Base-by-base conservation (phyloP, 2,888 invertebrate species). In the Leucophenga montana region DNA sequence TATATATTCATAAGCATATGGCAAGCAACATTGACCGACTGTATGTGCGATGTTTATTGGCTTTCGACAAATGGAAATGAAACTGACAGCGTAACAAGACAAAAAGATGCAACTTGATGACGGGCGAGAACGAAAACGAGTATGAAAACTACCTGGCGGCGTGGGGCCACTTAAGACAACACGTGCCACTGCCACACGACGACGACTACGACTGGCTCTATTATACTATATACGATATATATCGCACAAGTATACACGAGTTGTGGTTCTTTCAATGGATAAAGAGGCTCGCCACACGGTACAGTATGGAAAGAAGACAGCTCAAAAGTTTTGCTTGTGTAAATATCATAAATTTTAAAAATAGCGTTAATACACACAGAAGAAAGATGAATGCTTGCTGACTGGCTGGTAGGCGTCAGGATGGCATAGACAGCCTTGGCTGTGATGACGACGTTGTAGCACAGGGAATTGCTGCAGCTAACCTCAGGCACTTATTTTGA, bases 341-440 rank as follows among this genome's bases (percentile, higher is more conserved):
- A 80, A 79, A 80, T 78, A 77, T 79, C 80, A 85, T 85, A 85
- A 84, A 85, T 85, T 83, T 84, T 85, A 85, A 79, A 85, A 75
- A 71, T 78, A 74, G 69, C 77, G 74, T 76, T 82, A 79, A 81
- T 77, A 77, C 31, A 67, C 65, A 69, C 73, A 72, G 16, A 50
- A 50, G 50, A 39, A 39, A 39, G 39, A 39, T 11, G 39, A 8
- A 39, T 1, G 39, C 39, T 11, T 3, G 39, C 39, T 11, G 39
- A 11, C 39, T 11, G 39, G 39, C 72, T 74, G 69, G 61, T 66
- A 67, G 68, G 59, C 53, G 16, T 31, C 54, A 20, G 20, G 62
- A 57, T 57, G 64, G 16, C 22, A 13, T 18, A 18, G 44, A 18
- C 44, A 50, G 65, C 20, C 65, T 65, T 50, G 22, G 53, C 31